Evolutionary conservation across 2,113 vertebrate species (phyloP).

Genomic region (Myanophis thanlyinensis): DNA sequence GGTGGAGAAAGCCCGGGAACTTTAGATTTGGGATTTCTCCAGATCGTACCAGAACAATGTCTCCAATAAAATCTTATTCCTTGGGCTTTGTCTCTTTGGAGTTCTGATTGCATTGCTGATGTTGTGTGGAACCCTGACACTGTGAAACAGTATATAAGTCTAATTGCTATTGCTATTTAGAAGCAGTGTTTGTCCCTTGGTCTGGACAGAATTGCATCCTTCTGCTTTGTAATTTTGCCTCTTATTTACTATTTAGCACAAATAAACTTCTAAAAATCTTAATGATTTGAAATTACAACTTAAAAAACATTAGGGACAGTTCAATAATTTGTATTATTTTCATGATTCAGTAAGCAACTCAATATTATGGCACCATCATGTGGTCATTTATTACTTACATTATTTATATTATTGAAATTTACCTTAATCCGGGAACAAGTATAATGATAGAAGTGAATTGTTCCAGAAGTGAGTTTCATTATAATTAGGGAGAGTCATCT

Average conservation of each 20-base stretch:
- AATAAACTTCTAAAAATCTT: background rate
- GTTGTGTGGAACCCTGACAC: too few species aligned
- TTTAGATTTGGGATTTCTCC: too few species aligned
- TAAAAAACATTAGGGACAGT: background rate
- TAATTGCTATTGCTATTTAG: background rate
- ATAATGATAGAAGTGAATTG: background rate
- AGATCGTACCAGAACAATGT: too few species aligned
- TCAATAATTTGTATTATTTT: background rate
- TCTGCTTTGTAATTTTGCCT: background rate
- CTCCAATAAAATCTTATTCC: too few species aligned
- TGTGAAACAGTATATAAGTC: too few species aligned
- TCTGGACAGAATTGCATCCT: background rate
- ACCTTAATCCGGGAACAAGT: background rate
- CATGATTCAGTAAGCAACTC: background rate
- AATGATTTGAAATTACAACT: background rate
- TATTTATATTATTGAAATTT: background rate
- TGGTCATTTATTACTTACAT: conserved; percentile 8
- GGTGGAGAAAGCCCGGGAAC: too few species aligned
- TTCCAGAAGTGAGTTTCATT: background rate
- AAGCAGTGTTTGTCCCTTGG: background rate
- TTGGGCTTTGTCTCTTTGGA: too few species aligned
- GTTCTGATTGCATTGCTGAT: too few species aligned
- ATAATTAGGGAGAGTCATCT: background rate
- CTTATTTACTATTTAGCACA: background rate
- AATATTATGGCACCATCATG: conserved; percentile 24